phyloP scores from a whole-genome alignment of 2,888 invertebrate species.

The Stenotaenia linearis region DNA sequence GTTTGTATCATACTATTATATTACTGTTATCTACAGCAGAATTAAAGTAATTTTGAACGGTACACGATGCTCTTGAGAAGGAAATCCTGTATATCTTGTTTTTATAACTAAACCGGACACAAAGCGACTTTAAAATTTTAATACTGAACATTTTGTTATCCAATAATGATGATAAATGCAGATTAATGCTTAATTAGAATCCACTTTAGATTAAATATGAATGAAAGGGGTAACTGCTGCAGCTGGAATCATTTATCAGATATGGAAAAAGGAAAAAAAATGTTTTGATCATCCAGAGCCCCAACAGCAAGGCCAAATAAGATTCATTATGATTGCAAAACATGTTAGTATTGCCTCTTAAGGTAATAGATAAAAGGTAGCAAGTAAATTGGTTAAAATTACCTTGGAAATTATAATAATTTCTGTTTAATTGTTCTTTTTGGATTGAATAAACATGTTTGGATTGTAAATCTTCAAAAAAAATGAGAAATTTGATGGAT shows the following conservation, averaged over 20 bases:
- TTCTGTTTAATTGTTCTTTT: not conserved
- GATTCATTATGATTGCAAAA: not conserved
- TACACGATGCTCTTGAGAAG: too few species aligned
- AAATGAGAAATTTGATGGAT: too few species aligned
- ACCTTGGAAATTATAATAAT: not conserved
- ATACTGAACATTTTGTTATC: too few species aligned
- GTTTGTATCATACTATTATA: too few species aligned
- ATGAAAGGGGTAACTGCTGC: not conserved
- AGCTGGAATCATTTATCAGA: not conserved
- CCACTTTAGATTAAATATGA: not conserved
- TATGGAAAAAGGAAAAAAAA: too few species aligned
- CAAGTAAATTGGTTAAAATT: not conserved
- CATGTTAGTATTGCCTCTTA: not conserved
- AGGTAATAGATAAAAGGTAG: not conserved
- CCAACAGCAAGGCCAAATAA: not conserved
- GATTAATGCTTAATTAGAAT: not conserved
- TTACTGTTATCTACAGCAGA: too few species aligned
- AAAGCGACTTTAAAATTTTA: too few species aligned
- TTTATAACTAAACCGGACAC: too few species aligned
- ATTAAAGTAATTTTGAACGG: too few species aligned
- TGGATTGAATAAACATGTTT: too few species aligned
- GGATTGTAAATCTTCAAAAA: too few species aligned
- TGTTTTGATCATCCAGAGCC: not conserved
- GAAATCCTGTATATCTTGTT: too few species aligned
- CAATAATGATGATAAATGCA: not conserved